Evolutionary conservation across 2,113 vertebrate species (phyloP), one percentile per base, ranked within the genome.

Genomic region (Macquaria australasica): DNA sequence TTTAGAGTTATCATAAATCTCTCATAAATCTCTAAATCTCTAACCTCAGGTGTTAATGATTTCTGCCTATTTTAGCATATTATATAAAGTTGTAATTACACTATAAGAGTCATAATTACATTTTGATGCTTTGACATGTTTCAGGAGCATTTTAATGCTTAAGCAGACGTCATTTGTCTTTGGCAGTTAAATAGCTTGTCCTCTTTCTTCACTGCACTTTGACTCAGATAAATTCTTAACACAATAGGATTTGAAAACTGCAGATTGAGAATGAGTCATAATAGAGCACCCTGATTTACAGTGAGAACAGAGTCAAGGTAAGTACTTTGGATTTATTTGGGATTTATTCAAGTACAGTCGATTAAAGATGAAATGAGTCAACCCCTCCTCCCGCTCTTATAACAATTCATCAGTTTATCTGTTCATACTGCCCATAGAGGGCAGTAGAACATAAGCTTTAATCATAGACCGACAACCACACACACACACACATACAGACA

Each of bases 391-490:
- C 51, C 34, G 60, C 3, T 60, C 0, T 67, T 8, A 8, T 66
- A 74, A 5, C 28, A 48, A 75, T 56, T 62, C 6, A 56, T 68
- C 14, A 62, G 59, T 82, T 82, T 3, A 39, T 70, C 25, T 48
- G 4, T 18, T 31, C 14, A 15, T n/a, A n/a, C n/a, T n/a, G n/a
- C 88, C 91, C 21, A 58, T 73, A 93, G 94, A 88, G 93, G 93
- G 92, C 94, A 93, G 94, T 92, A 91, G 74, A 92, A 77, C 73
- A 88, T 25, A 89, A 91, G 76, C 63, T 81, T 77, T 75, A 28
- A 56, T 66, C 34, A 77, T n/a, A 25, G 15, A 15, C 59, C 3
- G 5, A 0, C 48, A 37, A 6, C 23, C 34, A 28, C 78, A 67
- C 67, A 69, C 53, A 39, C 74, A 77, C 73, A 80, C 50, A 50